Evolutionary conservation across 2,113 vertebrate species (phyloP).

Genomic region (Struthidea cinerea): DNA sequence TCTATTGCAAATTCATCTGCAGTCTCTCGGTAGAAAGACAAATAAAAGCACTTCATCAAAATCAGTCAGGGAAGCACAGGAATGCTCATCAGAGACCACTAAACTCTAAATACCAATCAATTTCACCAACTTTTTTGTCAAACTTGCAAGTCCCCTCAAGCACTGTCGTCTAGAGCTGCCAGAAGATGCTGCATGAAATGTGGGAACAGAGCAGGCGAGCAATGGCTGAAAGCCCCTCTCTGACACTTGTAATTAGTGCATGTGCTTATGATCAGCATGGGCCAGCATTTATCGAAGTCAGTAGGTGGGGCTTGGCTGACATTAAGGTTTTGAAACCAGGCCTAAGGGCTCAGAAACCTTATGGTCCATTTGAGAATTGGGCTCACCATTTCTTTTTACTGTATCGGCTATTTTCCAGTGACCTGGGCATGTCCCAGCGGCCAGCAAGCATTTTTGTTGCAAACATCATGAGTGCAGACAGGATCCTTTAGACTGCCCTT

Average conservation of each 20-base stretch:
- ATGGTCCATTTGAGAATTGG: not conserved
- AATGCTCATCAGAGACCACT: slow-evolving; percentile 78
- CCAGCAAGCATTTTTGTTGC: not conserved
- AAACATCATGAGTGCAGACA: not conserved
- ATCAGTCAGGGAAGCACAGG: slow-evolving; percentile 80
- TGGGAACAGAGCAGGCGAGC: not conserved
- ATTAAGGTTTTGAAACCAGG: not conserved
- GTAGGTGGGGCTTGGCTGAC: not conserved
- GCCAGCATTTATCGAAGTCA: not conserved
- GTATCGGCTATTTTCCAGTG: not conserved
- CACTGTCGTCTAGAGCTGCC: slow-evolving; percentile 55
- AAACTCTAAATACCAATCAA: slow-evolving; percentile 84
- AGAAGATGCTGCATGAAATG: slow-evolving; percentile 41
- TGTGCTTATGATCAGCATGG: accelerated
- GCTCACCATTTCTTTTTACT: not conserved
- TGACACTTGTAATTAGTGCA: accelerated
- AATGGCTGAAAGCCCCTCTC: not conserved
- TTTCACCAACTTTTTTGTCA: slow-evolving; percentile 79
- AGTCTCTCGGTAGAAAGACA: slow-evolving; percentile 80
- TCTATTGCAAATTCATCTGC: slow-evolving; percentile 80
- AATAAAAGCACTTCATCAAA: slow-evolving; percentile 87
- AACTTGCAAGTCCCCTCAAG: slow-evolving; percentile 75
- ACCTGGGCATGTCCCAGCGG: not conserved
- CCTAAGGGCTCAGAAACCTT: not conserved
- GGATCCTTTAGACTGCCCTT: not conserved